Percentiles rank a stretch among this genome's conserved stretches.
phyloP scores from a whole-genome alignment of 1,140 invertebrate species.

The Camponotus floridanus region DNA sequence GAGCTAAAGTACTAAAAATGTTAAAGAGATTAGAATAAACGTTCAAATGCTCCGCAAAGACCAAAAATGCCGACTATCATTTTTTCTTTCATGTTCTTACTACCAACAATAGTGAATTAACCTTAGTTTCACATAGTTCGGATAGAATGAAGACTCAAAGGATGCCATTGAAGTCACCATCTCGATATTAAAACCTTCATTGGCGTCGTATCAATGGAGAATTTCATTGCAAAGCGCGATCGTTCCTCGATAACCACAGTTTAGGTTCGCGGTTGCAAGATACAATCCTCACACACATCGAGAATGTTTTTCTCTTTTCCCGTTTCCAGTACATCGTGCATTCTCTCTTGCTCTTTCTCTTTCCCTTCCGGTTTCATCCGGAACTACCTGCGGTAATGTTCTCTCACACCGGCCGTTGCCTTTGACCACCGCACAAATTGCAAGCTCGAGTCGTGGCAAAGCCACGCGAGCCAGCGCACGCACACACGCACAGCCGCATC shows the following conservation, averaged over 20 bases:
- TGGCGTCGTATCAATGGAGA: background rate
- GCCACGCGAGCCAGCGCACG: slow-evolving; percentile 43
- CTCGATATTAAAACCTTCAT: slow-evolving; percentile 26
- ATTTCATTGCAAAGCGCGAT: slow-evolving; percentile 23
- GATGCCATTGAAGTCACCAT: no score
- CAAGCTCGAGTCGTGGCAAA: slow-evolving; percentile 62
- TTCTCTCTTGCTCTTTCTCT: background rate
- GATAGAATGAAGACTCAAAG: background rate
- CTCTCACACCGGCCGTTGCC: slow-evolving; percentile 54
- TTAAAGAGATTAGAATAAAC: background rate
- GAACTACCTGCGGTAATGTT: slow-evolving; percentile 60
- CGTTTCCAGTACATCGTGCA: slow-evolving; percentile 8
- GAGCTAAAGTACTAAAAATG: background rate
- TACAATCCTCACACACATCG: background rate
- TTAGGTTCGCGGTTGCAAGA: slow-evolving; percentile 24
- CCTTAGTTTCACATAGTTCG: background rate
- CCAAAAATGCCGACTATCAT: background rate
- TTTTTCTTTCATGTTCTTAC: background rate
- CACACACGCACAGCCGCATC: background rate
- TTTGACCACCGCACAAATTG: slow-evolving; percentile 61
- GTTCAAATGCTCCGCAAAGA: background rate
- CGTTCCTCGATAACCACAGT: slow-evolving; percentile 50
- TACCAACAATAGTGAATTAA: background rate
- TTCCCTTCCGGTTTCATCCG: slow-evolving; percentile 32
- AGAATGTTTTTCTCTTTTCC: slow-evolving; percentile 31